Conservation (phyloP, 2,113 vertebrate species). For the Hoplias malabaricus region DNA sequence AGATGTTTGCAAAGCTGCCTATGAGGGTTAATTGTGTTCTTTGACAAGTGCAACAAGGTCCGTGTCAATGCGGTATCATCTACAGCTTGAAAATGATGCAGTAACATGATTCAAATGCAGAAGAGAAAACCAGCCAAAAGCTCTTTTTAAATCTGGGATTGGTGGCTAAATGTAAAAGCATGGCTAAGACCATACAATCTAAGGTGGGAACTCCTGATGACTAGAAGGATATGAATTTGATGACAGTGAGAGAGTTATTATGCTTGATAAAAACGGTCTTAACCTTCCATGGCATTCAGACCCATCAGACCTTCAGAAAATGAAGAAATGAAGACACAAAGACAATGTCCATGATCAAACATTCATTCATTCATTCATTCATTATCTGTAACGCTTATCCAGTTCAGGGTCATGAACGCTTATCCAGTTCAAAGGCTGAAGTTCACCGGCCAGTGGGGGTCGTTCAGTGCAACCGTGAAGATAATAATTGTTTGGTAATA, state of each 20-base stretch:
- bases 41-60: not conserved
- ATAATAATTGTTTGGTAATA: not conserved
- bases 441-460: not conserved
- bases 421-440: too few species aligned
- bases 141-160: not conserved
- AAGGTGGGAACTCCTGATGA: not conserved
- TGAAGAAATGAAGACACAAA: too few species aligned
- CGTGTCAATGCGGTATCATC: not conserved
- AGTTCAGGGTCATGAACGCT: too few species aligned
- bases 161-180: not conserved
- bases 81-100: not conserved
- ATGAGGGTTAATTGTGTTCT: not conserved
- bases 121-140: not conserved
- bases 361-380: too few species aligned
- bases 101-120: not conserved
- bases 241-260: too few species aligned
- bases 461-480: not conserved
- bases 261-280: too few species aligned
- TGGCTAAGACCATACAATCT: not conserved
- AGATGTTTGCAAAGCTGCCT: too few species aligned
- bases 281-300: too few species aligned
- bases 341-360: too few species aligned
- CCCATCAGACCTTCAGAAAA: too few species aligned
- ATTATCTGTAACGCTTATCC: too few species aligned
- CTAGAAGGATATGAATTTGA: not conserved